Base-by-base conservation (phyloP, 2,888 invertebrate genomes). In the Cephus rjabovi region DNA sequence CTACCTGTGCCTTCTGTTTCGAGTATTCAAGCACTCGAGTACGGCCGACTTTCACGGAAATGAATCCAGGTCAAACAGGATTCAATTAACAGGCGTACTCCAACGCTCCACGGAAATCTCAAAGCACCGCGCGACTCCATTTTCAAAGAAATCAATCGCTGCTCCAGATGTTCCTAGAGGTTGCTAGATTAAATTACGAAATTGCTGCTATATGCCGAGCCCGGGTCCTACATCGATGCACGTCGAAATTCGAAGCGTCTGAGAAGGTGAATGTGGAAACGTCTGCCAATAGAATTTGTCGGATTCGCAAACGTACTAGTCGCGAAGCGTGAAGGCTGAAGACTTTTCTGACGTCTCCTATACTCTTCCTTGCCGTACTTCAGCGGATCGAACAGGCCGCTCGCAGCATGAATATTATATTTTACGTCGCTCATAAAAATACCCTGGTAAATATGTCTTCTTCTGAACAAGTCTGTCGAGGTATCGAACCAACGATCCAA, bases 21-120 rank as follows among this genome's bases (percentile, higher is more conserved):
- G 6, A 56, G 56, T 56, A 56, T 23, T 56, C 23, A 1, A 23
- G 56, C 23, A 56, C 56, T 56, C 56, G 23, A 23, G 56, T 56
- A 23, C 56, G 15, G 15, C 40, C 70, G 70, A 30, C 33, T 70
- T 33, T 30, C 33, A 30, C 12, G 71, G 34, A 33, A 71, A 71
- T 12, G 71, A 71, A 71, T 71, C 71, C 71, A 71, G 71, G 71
- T 71, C 71, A 71, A 34, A 71, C 71, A 34, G 71, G 71, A 34
- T 71, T 71, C 71, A 71, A 71, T 71, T 71, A 71, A 33, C 34
- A 12, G 71, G 31, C 71, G 71, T 23, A 23, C 33, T 71, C 4
- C 15, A 15, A 71, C 71, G 23, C 9, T 23, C 12, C 12, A 31
- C 71, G 71, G 12, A 71, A 71, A 71, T 71, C 71, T 31, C 34